phyloP scores from a whole-genome alignment of 2,113 vertebrate species.

The Apodemus sylvaticus region DNA sequence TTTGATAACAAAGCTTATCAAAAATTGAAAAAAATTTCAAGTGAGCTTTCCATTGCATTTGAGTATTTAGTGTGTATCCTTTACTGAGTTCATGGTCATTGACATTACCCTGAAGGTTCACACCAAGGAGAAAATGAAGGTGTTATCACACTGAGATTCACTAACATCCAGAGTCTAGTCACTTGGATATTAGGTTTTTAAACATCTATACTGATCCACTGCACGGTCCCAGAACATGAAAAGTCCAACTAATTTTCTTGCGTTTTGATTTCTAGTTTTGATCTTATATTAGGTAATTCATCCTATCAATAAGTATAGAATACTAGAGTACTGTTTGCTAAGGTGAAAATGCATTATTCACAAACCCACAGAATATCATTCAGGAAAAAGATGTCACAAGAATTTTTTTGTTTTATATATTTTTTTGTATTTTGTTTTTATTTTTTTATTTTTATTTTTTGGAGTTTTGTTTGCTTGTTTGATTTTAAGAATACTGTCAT shows the following conservation, averaged over 20 bases:
- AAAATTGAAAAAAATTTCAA: not conserved
- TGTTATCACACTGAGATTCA: not conserved
- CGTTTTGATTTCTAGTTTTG: not conserved
- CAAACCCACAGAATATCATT: not conserved
- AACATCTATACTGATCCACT: not conserved
- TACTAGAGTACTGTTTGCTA: not conserved
- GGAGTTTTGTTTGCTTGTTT: not conserved
- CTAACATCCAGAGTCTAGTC: not conserved
- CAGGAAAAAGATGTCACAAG: not conserved
- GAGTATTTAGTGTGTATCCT: not conserved
- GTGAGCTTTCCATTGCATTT: rapidly evolving
- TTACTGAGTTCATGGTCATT: not conserved
- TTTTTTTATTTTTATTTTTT: not conserved
- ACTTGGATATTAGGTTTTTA: not conserved
- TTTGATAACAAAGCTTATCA: not conserved
- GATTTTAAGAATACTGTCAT: not conserved
- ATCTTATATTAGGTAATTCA: not conserved
- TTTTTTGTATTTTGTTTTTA: not conserved
- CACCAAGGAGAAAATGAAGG: not conserved
- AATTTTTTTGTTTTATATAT: not conserved
- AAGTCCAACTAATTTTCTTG: not conserved
- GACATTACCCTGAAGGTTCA: not conserved
- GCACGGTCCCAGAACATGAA: rapidly evolving
- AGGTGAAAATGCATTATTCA: not conserved
- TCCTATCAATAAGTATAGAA: not conserved